Percentiles rank a stretch among this genome's conserved stretches.
Conservation (phyloP, 2,888 invertebrate genomes). For the Philaethria dido region DNA sequence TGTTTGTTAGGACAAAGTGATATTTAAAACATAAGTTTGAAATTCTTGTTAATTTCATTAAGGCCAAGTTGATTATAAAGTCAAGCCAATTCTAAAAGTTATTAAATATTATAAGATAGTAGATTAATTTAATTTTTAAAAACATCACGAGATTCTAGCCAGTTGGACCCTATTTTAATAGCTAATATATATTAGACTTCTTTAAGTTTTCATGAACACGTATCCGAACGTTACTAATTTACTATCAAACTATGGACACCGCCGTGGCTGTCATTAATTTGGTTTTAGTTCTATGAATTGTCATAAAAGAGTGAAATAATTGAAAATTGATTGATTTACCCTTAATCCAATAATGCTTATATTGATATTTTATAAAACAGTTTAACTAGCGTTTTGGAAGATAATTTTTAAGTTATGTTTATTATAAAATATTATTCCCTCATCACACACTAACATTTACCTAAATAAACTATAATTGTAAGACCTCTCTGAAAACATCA, state of each 20-base stretch:
- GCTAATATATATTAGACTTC: constrained; percentile 53
- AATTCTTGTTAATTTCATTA: constrained; percentile 35
- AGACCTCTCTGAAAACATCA: constrained; percentile 15
- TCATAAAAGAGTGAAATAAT: not conserved
- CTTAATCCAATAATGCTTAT: not conserved
- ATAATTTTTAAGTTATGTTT: not conserved
- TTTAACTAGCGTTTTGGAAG: constrained; percentile 9
- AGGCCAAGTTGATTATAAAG: constrained; percentile 31
- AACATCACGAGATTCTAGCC: constrained; percentile 62
- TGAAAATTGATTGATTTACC: constrained; percentile 4
- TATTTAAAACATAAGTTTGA: constrained; percentile 22
- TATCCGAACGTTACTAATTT: constrained; percentile 25
- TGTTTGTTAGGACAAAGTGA: not conserved
- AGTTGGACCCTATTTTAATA: constrained; percentile 72
- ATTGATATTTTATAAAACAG: constrained; percentile 1
- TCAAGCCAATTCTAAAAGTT: constrained; percentile 22
- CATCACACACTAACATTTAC: constrained; percentile 6
- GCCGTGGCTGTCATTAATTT: not conserved
- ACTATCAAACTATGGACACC: not conserved
- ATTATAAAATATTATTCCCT: not conserved
- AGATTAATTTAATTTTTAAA: constrained; percentile 17
- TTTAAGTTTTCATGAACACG: constrained; percentile 27
- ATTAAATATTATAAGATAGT: constrained; percentile 3
- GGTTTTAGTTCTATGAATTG: too few relatives aligned
- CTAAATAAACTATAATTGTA: constrained; percentile 4